Conservation (phyloP, 1,140 invertebrate species). For the Periplaneta americana region DNA sequence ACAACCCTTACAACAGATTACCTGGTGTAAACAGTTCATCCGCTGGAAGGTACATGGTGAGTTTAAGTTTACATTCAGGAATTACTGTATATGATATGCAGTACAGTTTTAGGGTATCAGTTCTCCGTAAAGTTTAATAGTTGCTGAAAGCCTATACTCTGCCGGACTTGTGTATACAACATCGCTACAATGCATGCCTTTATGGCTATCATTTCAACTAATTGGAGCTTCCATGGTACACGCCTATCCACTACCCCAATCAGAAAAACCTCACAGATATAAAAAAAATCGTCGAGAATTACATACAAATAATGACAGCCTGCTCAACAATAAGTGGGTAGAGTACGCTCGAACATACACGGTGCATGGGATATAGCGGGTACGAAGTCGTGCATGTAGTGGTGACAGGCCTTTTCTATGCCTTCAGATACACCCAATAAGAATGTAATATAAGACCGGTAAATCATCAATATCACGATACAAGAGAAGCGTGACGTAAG, state of each 20-base stretch:
- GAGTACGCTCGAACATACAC: not conserved
- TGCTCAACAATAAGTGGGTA: not conserved
- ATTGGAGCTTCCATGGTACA: not conserved
- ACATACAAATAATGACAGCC: not conserved
- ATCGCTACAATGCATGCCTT: not conserved
- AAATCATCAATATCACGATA: not conserved
- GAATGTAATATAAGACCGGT: not conserved
- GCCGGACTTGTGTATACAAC: not conserved
- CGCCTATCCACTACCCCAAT: not conserved
- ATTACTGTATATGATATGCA: not conserved
- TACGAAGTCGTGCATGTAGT: not conserved
- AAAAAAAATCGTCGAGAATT: not conserved
- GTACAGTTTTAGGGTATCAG: not conserved
- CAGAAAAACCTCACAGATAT: not conserved
- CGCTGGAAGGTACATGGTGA: not conserved
- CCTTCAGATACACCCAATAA: not conserved
- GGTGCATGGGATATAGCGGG: not conserved
- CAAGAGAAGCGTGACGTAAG: not conserved
- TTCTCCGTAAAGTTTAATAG: not conserved
- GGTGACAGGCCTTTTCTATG: not conserved
- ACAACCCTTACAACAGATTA: not conserved
- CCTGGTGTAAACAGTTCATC: not conserved
- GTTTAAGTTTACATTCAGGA: not conserved
- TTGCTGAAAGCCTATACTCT: not conserved
- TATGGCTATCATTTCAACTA: conserved; percentile 6